Base-by-base conservation (phyloP, 2,797 vertebrate genomes). In the Meriones psammophilus region DNA sequence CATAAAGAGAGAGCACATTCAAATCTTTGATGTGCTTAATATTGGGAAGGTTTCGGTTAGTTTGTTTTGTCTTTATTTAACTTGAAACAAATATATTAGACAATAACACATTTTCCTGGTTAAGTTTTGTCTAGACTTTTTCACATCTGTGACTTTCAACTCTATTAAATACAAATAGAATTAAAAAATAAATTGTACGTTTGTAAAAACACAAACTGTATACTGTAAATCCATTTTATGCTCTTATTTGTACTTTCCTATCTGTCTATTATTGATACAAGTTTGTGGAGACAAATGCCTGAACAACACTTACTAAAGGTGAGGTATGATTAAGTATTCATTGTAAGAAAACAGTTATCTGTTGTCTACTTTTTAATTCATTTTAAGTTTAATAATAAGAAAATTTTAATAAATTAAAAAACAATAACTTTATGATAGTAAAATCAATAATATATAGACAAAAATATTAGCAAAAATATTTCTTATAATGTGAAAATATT, bases 91-190 rank as follows among this genome's bases (percentile, higher is more conserved):
- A 46, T 92, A 94, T 50, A 86, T 89, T 68, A 92, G 26, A 74
- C 2, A 76, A 7, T 58, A 83, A 69, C 76, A 89, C 56, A 68
- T 89, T 92, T 92, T 74, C 18, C 86, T 93, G 4, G 22, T 94
- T 68, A 94, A 86, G 71, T 42, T 22, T 28, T 81, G 62, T 60
- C 10, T 95, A 79, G 76, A 90, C 68, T 68, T 71, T 91, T 89
- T 60, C 33, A 84, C 13, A 77, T 85, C 50, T 87, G 33, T 42
- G 20, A 78, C 22, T 85, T 62, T 84, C 64, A 92, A 14, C 46
- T 74, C 36, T 81, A 85, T 68, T 84, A 93, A 92, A 91, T 77
- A 1, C 2, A 93, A 93, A 68, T 90, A n/a, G 93, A 69, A 89
- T 83, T 56, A 50, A 68, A 96, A 78, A 88, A 74, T 42, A 66